Evolutionary conservation across 37 sponge, comb jelly and placozoan species (phyloP).

Genomic region (Halichondria panicea): DNA sequence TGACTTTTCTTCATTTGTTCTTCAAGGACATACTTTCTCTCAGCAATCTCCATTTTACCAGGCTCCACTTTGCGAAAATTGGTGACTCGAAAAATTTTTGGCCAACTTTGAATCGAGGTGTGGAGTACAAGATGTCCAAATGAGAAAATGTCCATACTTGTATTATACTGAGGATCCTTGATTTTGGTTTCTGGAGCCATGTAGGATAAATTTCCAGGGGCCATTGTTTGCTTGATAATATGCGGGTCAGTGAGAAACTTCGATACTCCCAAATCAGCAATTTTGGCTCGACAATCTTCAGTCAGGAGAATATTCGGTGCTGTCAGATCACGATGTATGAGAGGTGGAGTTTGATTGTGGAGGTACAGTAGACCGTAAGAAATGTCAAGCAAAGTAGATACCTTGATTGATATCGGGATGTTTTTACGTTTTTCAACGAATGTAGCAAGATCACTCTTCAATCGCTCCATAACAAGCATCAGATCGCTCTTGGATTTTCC

Average conservation of each 20-base stretch:
- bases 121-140: background rate
- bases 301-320: slow-evolving; percentile 1
- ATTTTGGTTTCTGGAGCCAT: background rate
- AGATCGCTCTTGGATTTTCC: background rate
- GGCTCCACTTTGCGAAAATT: too few relatives aligned
- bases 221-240: background rate
- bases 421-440: background rate
- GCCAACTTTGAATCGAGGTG: background rate
- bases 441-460: background rate
- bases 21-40: too few relatives aligned
- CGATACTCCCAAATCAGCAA: slow-evolving; percentile 11
- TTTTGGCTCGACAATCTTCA: background rate
- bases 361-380: slow-evolving; percentile 14
- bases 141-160: background rate
- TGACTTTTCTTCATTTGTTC: too few relatives aligned
- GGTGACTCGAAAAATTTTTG: too few relatives aligned
- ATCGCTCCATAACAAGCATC: slow-evolving; percentile 3
- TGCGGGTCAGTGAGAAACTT: background rate
- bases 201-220: background rate
- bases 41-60: too few relatives aligned
- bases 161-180: background rate
- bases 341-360: slow-evolving; percentile 1
- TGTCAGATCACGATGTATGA: slow-evolving; percentile 10
- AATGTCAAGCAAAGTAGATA: slow-evolving; percentile 8
- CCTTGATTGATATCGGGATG: slow-evolving; percentile 18